These are phyloP conservation scores for Crotalus horridus DNA, from an alignment of 2,113 vertebrate genomes.

Conservation along the genomic window DNA sequence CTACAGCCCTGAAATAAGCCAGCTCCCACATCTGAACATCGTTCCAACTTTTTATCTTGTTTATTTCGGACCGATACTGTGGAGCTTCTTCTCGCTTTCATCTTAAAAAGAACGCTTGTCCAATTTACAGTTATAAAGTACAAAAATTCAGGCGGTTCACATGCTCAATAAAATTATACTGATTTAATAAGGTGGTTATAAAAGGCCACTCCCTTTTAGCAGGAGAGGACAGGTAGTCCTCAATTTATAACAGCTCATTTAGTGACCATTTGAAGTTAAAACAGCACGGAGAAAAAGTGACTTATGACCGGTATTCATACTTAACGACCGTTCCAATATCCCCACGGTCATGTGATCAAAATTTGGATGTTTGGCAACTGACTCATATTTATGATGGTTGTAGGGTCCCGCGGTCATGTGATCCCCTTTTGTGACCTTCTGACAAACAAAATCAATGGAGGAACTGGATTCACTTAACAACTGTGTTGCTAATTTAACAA, in stretches of 20 bases:
- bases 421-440: neutral
- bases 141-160: neutral
- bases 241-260: neutral
- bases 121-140: neutral
- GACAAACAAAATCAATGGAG: neutral
- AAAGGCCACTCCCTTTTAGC: neutral
- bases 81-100: conserved; percentile 13
- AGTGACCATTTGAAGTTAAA: neutral
- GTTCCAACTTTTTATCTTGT: neutral
- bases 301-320: neutral
- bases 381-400: neutral
- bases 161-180: neutral
- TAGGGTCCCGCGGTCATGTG: too few species aligned
- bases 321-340: neutral
- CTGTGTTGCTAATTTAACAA: too few species aligned
- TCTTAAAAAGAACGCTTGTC: neutral
- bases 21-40: conserved; percentile 22
- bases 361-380: neutral
- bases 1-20: conserved; percentile 44
- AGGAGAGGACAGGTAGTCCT: neutral
- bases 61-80: conserved; percentile 4
- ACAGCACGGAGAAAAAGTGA: neutral
- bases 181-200: neutral
- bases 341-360: neutral
- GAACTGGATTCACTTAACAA: neutral